Conservation (phyloP, 2,888 invertebrate genomes). For the Osmoderma eremita region DNA sequence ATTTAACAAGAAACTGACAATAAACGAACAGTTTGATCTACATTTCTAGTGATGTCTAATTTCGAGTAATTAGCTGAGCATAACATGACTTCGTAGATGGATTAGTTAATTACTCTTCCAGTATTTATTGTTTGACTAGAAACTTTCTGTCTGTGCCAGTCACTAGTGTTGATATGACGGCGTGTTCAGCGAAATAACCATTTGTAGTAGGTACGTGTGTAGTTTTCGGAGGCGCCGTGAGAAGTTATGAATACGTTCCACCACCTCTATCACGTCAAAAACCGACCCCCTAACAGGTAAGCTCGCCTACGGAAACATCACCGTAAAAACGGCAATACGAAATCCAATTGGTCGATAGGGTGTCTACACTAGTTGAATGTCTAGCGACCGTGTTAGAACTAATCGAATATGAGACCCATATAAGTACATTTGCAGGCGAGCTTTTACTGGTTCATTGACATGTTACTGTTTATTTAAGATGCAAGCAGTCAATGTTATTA, state of each 20-base stretch:
- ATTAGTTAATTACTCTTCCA: slow-evolving; percentile 10
- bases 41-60: slow-evolving; percentile 13
- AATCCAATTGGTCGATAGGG: slow-evolving; percentile 2
- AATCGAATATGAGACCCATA: neutral
- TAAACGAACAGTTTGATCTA: slow-evolving; percentile 7
- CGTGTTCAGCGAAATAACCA: slow-evolving; percentile 10
- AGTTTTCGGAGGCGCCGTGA: slow-evolving; percentile 18
- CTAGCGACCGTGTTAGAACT: neutral
- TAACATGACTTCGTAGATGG: slow-evolving; percentile 11
- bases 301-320: slow-evolving; percentile 1
- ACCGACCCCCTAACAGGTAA: slow-evolving; percentile 26
- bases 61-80: slow-evolving; percentile 6
- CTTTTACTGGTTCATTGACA: no score
- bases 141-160: slow-evolving; percentile 12
- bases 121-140: neutral
- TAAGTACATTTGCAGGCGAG: neutral
- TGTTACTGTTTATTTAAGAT: no score
- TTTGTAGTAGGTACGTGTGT: slow-evolving; percentile 6
- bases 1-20: slow-evolving; percentile 1
- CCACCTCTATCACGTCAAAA: neutral
- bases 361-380: slow-evolving; percentile 17
- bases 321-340: no score
- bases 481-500: no score
- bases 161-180: slow-evolving; percentile 7
- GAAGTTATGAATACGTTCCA: slow-evolving; percentile 21